Conservation (phyloP, 2,888 invertebrate genomes). For the Drosophila robusta region DNA sequence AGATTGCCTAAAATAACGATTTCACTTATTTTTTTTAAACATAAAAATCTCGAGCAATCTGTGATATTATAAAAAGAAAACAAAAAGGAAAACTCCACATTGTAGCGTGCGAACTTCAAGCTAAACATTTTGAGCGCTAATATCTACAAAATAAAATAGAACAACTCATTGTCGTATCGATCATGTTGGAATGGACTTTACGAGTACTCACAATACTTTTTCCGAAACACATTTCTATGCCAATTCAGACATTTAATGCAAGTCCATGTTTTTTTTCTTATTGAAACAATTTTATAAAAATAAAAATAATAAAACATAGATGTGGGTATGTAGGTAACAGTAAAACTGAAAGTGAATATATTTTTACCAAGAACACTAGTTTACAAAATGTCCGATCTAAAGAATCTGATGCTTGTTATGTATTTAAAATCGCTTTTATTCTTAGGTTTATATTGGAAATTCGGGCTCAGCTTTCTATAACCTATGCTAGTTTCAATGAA, state of each 20-base stretch:
- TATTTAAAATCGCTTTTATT: too few relatives aligned
- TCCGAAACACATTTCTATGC: constrained; percentile 30
- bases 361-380: constrained; percentile 62
- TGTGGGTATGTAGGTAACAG: constrained; percentile 56
- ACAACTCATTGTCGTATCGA: constrained; percentile 41
- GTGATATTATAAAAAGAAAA: constrained; percentile 79
- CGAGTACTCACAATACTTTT: constrained; percentile 24
- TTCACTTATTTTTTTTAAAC: constrained; percentile 59
- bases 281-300: constrained; percentile 21
- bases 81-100: constrained; percentile 39
- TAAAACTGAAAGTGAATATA: constrained; percentile 66
- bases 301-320: constrained; percentile 24
- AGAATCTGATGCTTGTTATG: not conserved
- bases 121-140: constrained; percentile 31
- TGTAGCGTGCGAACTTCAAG: constrained; percentile 9
- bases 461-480: too few relatives aligned
- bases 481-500: too few relatives aligned
- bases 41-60: constrained; percentile 83
- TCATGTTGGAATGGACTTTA: constrained; percentile 28
- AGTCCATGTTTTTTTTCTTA: constrained; percentile 23
- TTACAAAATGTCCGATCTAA: constrained; percentile 3
- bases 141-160: constrained; percentile 32
- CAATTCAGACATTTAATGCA: constrained; percentile 33
- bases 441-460: too few relatives aligned
- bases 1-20: constrained; percentile 68